Base-by-base conservation (phyloP, 1,140 invertebrate species). In the Bombus balteatus region DNA sequence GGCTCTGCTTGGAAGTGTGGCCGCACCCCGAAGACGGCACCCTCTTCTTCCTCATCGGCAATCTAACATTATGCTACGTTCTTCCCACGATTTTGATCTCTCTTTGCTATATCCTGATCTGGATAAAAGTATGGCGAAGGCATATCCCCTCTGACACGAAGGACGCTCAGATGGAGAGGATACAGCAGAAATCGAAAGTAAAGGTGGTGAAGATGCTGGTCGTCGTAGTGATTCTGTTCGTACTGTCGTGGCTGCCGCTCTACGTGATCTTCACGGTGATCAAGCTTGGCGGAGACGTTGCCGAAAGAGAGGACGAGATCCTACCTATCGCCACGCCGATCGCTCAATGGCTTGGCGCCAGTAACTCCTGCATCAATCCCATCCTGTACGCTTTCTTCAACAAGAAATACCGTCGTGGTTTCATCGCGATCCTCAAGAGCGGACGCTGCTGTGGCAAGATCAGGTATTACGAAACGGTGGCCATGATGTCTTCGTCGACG, bases 371-470 rank as follows among this genome's bases (percentile, higher is more conserved):
- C 96, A 98, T 99, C 90, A 99, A 99, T 95, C 99, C 99, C 0
- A 97, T 99, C 70, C 96, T 99, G n/a, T 99, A 99, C 94, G 98
- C 98, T 1, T 99, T 98, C 94, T 99, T 99, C 95, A 99, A 99
- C 94, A 98, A 99, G 90, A 99, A 99, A 94, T 99, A 99, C 93
- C 96, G 98, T 2, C 97, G 98, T 66, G 99, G 99, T 3, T 99
- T 99, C 94, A 96, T 98, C 6, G 98, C 98, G 15, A 98, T 99
- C 47, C 96, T 99, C 1, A 97, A 98, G 93, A 98, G 97, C 88
- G 96, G 97, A 47, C 97, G 97, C 83, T 98, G 98, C 94, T 98
- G 98, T 92, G 97, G 97, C 10, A 96, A 97, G 70, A 95, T 98
- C 43, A 96, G 97, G 57, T 98, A 97, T 91, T 98, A 98, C 92